phyloP scores from a whole-genome alignment of 2,113 vertebrate genomes.

The Glaucidium brasilianum region DNA sequence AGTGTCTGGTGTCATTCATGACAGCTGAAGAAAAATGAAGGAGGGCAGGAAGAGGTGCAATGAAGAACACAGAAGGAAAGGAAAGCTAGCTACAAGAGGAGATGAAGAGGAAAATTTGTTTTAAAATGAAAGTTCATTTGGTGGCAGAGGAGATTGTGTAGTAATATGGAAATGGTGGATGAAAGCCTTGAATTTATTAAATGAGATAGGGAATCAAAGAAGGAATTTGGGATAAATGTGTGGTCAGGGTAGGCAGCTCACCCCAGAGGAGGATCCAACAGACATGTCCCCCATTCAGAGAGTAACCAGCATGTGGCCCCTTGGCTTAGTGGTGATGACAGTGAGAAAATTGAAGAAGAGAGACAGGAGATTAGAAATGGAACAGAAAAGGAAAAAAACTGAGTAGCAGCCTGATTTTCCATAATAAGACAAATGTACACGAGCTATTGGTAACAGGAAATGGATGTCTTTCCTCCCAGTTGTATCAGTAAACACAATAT shows the following conservation, averaged over 20 bases:
- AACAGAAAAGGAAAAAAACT: not conserved
- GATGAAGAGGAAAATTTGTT: not conserved
- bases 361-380: not conserved
- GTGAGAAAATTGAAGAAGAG: not conserved
- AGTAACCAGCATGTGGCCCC: not conserved
- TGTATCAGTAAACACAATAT: not conserved
- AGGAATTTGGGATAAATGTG: not conserved
- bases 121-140: not conserved
- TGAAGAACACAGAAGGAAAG: not conserved
- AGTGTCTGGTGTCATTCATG: accelerated
- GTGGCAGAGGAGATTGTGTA: not conserved
- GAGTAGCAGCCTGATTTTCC: not conserved
- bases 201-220: not conserved
- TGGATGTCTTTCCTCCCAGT: not conserved
- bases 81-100: not conserved
- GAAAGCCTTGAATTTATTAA: not conserved
- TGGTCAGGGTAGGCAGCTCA: not conserved
- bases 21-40: not conserved
- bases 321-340: not conserved
- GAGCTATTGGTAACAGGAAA: not conserved
- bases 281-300: not conserved
- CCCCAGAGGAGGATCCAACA: not conserved
- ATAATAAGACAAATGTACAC: not conserved
- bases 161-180: not conserved
- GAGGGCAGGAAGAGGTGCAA: not conserved